These are phyloP conservation scores for Catharus ustulatus DNA, from an alignment of 2,797 vertebrate genomes.

Conservation along the genomic window DNA sequence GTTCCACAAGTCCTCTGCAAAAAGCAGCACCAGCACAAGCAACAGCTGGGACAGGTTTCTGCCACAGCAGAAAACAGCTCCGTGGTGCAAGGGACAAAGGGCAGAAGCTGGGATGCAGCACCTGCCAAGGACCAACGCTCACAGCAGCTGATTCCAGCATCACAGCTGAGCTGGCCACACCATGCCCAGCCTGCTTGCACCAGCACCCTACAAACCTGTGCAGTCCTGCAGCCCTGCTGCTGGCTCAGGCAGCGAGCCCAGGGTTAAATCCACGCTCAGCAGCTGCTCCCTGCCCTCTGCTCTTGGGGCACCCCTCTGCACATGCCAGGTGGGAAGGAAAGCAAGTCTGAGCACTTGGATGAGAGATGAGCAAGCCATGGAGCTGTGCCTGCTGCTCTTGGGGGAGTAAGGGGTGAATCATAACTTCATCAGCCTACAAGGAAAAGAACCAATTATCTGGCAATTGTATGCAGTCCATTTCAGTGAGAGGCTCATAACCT, in stretches of 20 bases:
- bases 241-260: background rate
- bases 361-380: background rate
- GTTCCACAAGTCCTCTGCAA: too few species aligned
- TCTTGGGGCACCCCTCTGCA: background rate
- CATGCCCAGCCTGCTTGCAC: background rate
- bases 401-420: background rate
- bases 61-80: background rate
- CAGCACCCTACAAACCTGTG: background rate
- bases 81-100: background rate
- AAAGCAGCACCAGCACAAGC: background rate
- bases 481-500: constrained; percentile 54
- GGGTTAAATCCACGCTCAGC: background rate
- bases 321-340: background rate
- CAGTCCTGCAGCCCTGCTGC: background rate
- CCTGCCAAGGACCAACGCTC: background rate
- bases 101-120: background rate
- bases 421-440: constrained; percentile 33
- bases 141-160: background rate
- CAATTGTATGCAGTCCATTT: constrained; percentile 26
- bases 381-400: background rate
- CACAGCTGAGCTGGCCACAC: background rate
- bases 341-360: background rate
- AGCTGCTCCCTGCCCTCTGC: background rate
- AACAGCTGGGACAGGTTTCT: background rate
- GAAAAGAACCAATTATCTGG: constrained; percentile 25